A percentile compares a stretch with the other conserved stretches of the same genome.
These are phyloP conservation scores for Nomada ferruginata DNA, from an alignment of 2,888 invertebrate genomes.

Conservation along the genomic window DNA sequence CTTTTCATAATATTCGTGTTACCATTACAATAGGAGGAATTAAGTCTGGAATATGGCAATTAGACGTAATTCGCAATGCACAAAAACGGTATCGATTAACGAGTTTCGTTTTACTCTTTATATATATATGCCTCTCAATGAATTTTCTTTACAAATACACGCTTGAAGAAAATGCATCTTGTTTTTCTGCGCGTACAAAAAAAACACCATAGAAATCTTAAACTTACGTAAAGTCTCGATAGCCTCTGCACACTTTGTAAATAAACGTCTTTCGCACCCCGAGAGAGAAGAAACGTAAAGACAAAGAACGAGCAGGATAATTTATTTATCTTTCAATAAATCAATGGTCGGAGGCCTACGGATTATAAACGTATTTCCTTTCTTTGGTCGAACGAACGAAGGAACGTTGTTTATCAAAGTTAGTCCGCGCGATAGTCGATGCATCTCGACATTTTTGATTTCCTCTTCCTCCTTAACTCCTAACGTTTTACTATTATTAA, in stretches of 20 bases:
- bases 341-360: slow-evolving; percentile 32
- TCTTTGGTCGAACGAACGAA: neutral
- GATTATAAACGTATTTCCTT: neutral
- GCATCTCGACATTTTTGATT: slow-evolving; percentile 27
- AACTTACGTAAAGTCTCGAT: slow-evolving; percentile 65
- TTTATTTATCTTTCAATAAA: slow-evolving; percentile 16
- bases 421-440: slow-evolving; percentile 12
- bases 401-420: neutral
- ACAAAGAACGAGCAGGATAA: slow-evolving; percentile 7
- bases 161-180: slow-evolving; percentile 25
- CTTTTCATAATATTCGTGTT: slow-evolving; percentile 75
- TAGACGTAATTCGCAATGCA: slow-evolving; percentile 75
- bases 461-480: slow-evolving; percentile 26
- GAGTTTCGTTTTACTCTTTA: slow-evolving; percentile 54
- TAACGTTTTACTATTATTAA: slow-evolving; percentile 22
- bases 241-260: slow-evolving; percentile 75
- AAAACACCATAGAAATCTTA: slow-evolving; percentile 63
- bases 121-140: slow-evolving; percentile 53
- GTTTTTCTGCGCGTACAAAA: slow-evolving; percentile 57
- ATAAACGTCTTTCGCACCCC: slow-evolving; percentile 60
- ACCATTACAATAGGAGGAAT: slow-evolving; percentile 81
- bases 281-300: slow-evolving; percentile 57
- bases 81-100: slow-evolving; percentile 67
- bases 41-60: slow-evolving; percentile 79
- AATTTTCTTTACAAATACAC: slow-evolving; percentile 62